These are phyloP conservation scores for Atta colombica DNA, from an alignment of 1,140 invertebrate genomes.

Conservation along the genomic window DNA sequence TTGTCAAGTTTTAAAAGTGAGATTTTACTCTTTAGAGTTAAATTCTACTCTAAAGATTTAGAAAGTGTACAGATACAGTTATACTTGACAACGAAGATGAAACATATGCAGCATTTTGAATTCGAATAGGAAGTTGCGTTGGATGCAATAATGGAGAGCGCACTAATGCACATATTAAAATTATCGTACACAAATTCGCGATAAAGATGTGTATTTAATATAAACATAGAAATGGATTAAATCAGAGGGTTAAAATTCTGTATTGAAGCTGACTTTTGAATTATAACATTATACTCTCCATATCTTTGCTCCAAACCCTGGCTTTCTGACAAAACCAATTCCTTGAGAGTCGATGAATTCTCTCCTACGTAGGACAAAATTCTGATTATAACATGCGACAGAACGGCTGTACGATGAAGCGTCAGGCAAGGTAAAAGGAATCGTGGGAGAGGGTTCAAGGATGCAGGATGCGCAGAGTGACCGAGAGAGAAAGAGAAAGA, in stretches of 20 bases:
- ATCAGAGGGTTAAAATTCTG: neutral
- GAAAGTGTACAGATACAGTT: no score
- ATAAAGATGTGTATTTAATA: no score
- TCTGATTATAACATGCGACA: slow-evolving; percentile 25
- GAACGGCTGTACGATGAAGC: neutral
- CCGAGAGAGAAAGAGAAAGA: slow-evolving; percentile 42
- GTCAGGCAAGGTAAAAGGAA: slow-evolving; percentile 35
- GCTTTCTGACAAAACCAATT: slow-evolving; percentile 22
- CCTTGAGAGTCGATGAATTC: neutral
- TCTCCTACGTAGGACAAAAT: slow-evolving; percentile 22
- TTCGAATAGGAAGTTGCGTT: no score
- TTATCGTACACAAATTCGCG: no score
- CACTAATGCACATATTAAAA: no score
- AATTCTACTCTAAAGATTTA: no score
- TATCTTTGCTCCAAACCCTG: neutral
- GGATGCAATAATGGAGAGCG: no score
- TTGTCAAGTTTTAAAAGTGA: no score
- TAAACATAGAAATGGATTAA: no score
- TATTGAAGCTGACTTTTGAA: neutral
- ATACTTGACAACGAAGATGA: no score
- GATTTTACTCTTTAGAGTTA: no score
- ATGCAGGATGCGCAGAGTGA: slow-evolving; percentile 29
- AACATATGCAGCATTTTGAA: no score
- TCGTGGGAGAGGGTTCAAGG: slow-evolving; percentile 51
- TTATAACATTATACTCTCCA: neutral